A percentile compares a stretch with the other conserved stretches of the same genome.
These are phyloP conservation scores for Heliconius eleuchia DNA, from an alignment of 1,140 invertebrate species.

Conservation along the genomic window DNA sequence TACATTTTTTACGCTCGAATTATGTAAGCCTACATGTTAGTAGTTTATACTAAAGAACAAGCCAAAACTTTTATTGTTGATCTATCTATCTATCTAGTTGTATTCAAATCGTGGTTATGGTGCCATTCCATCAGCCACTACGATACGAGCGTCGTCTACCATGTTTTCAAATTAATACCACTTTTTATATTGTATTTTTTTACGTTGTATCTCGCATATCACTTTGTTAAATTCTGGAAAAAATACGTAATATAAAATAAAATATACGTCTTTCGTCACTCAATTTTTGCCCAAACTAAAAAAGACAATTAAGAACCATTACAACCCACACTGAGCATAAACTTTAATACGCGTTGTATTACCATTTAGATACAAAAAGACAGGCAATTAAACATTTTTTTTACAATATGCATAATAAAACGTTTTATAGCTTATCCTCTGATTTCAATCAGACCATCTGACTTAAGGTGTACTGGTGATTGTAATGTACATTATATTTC, in stretches of 20 bases:
- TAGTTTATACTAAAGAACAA: neutral
- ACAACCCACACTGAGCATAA: neutral
- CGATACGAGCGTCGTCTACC: too few relatives aligned
- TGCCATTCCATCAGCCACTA: too few relatives aligned
- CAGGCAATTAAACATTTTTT: neutral
- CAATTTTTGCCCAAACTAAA: too few relatives aligned
- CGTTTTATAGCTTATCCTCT: constrained; percentile 1
- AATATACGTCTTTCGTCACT: too few relatives aligned
- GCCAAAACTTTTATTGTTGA: neutral
- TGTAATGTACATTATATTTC: neutral
- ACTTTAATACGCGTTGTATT: neutral
- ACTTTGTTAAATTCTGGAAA: too few relatives aligned
- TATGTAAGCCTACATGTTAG: neutral
- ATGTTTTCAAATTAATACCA: too few relatives aligned
- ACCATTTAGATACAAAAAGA: neutral
- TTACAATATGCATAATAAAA: neutral
- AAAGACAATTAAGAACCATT: neutral
- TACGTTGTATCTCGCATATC: too few relatives aligned
- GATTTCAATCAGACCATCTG: constrained; percentile 17
- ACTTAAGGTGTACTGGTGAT: neutral
- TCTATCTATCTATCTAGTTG: too few relatives aligned
- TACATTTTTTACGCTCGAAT: neutral
- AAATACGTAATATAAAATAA: too few relatives aligned
- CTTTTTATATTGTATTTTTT: too few relatives aligned
- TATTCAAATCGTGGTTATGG: too few relatives aligned